Evolutionary conservation across 1,140 invertebrate species (phyloP), one percentile per base, ranked within the genome.

Genomic region (Olivierus martensii): DNA sequence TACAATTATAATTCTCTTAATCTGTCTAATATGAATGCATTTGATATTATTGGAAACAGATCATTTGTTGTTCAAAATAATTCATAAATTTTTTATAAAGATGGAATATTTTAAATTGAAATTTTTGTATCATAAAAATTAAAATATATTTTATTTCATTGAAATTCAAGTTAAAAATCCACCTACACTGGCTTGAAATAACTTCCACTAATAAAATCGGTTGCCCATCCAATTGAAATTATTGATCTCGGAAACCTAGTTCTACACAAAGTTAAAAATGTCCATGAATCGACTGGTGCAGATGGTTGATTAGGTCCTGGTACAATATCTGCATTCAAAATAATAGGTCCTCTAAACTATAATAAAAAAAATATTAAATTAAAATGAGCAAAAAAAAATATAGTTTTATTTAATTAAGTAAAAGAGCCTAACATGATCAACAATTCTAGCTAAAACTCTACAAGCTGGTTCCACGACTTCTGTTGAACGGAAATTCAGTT

Each of bases 291-390:
- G 1, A 93, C 79, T 2, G 80, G 77, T 22, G 62, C 59, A 0
- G 63, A 70, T 0, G 77, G 71, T 52, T 83, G 77, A 10, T 82
- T 76, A 1, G 87, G 87, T 2, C 90, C 62, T 17, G 71, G 63
- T 0, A 92, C 66, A 46, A 94, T 86, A 65, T 93, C 87, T 1
- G 88, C 88, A 66, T 92, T 91, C 43, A 94, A 66, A 81, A 85
- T 88, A n/a, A 93, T 64, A 0, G 86, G 87, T 36, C 61, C 62
- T 51, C 59, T 51, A 41, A 28, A 28, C 28, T 28, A 28, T 28
- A 28, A 28, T 28, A 28, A 6, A 28, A 28, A 28, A 28, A 6
- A 6, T 28, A 28, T 28, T 28, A 28, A 28, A 6, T 28, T 28
- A 28, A 28, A 46, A 41, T 37, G 59, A 60, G 12, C 57, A 41